Evolutionary conservation across 1,140 invertebrate genomes (phyloP), one percentile per base, ranked within the genome.

Genomic region (Drosophila malerkotliana): DNA sequence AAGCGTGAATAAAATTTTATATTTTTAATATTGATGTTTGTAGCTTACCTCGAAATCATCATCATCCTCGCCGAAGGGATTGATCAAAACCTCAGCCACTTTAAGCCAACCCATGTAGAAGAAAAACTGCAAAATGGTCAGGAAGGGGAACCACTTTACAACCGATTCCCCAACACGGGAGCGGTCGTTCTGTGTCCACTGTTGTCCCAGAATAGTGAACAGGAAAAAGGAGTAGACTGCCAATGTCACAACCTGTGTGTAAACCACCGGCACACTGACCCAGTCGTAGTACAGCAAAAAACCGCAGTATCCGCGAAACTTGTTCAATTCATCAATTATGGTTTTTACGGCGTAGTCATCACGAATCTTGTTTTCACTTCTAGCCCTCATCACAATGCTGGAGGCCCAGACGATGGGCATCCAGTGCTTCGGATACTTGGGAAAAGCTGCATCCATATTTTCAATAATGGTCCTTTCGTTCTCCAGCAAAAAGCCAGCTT

Each of bases 331-430:
- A 83, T 98, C 97, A 56, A 98, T 96, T 12, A 98, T 94, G 0
- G 97, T 97, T 89, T 98, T 98, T 0, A 98, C 96, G 1, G 97
- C 97, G 87, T 98, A 97, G 92, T 99, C 98, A 80, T 98, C 97
- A 14, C 97, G 94, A 79, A 99, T 98, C 72, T 96, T 93, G 0
- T 96, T 97, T 93, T 99, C 98, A 90, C 97, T 97, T 2, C 98
- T 93, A 28, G 96, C 96, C 54, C 96, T 93, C 0, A 96, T 97
- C 32, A 98, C 95, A 53, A 98, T 96, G 90, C 95, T 97, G 4
- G 97, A 95, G 0, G 97, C 97, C 98, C 98, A 98, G n/a, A 98
- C 96, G 59, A 98, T 95, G 18, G 98, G 98, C 85, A 99, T 94
- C 97, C 98, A 99, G 90, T 98, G 98, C 91, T 98, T 98, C 32